Evolutionary conservation across 2,113 vertebrate species (phyloP).

Genomic region (Ammodramus savannarum): DNA sequence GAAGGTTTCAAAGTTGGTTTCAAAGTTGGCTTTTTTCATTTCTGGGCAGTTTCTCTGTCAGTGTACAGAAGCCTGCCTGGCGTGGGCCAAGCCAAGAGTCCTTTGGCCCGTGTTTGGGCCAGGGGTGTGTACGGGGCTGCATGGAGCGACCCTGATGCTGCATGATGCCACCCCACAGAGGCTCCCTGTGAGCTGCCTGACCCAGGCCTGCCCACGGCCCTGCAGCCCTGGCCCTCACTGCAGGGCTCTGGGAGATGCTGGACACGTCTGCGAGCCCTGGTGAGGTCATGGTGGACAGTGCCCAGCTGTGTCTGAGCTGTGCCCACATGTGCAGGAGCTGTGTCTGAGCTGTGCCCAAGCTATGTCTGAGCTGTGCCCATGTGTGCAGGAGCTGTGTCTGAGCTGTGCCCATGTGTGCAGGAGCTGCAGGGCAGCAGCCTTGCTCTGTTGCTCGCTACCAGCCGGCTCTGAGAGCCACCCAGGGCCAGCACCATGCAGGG

Average conservation of each 20-base stretch:
- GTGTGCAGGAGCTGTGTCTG: background rate
- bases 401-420: background rate
- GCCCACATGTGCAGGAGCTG: background rate
- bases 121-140: background rate
- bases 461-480: background rate
- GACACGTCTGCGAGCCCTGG: accelerated
- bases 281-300: background rate
- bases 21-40: background rate
- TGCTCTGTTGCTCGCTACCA: accelerated
- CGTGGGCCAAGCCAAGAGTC: background rate
- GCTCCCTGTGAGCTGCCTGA: background rate
- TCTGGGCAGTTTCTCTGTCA: background rate
- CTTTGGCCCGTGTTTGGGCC: background rate
- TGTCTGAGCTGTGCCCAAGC: background rate
- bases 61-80: background rate
- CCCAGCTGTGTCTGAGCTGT: background rate
- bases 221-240: background rate
- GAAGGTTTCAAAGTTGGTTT: background rate
- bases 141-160: accelerated
- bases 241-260: accelerated
- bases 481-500: background rate
- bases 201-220: accelerated
- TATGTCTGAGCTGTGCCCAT: background rate
- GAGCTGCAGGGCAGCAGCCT: background rate
- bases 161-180: background rate